phyloP scores from a whole-genome alignment of 2,797 vertebrate species.

The Aulostomus chinensis region DNA sequence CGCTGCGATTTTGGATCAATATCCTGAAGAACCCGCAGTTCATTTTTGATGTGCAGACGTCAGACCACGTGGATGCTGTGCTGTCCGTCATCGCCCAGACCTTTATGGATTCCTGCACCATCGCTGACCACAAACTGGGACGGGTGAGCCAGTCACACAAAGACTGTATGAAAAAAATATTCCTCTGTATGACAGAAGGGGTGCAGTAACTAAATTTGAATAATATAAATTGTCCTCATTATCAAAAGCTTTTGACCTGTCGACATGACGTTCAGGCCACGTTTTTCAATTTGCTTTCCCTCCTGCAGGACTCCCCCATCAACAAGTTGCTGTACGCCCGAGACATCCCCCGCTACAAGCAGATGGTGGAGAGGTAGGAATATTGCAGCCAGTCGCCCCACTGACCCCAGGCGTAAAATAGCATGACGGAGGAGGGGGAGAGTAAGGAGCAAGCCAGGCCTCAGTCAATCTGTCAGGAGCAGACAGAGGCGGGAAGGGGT shows the following conservation, averaged over 20 bases:
- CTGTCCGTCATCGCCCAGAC: conserved; percentile 97
- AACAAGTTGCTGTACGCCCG: conserved; percentile 97
- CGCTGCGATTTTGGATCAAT: conserved; percentile 96
- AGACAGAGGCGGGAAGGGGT: conserved; percentile 62
- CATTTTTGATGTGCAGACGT: conserved; percentile 95
- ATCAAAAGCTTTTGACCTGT: not conserved
- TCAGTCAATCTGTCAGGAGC: conserved; percentile 62
- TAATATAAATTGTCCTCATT: too few species aligned
- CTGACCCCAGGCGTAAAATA: conserved; percentile 48
- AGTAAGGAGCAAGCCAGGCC: conserved; percentile 8
- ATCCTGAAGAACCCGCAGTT: conserved; percentile 98
- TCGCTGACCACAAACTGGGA: conserved; percentile 96
- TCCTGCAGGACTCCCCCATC: conserved; percentile 92
- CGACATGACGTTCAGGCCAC: not conserved
- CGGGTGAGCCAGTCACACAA: conserved; percentile 80
- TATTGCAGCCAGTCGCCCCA: conserved; percentile 43
- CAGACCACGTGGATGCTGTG: conserved; percentile 92
- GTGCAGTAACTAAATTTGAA: too few species aligned
- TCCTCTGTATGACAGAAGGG: too few species aligned
- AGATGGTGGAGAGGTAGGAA: conserved; percentile 96
- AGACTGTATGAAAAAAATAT: too few species aligned
- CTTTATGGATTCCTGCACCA: conserved; percentile 98
- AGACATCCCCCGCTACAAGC: conserved; percentile 97
- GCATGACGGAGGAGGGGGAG: not conserved
- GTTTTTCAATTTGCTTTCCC: conserved; percentile 22